These are phyloP conservation scores for Endotricha flammealis DNA, from an alignment of 2,888 invertebrate genomes.

Conservation along the genomic window DNA sequence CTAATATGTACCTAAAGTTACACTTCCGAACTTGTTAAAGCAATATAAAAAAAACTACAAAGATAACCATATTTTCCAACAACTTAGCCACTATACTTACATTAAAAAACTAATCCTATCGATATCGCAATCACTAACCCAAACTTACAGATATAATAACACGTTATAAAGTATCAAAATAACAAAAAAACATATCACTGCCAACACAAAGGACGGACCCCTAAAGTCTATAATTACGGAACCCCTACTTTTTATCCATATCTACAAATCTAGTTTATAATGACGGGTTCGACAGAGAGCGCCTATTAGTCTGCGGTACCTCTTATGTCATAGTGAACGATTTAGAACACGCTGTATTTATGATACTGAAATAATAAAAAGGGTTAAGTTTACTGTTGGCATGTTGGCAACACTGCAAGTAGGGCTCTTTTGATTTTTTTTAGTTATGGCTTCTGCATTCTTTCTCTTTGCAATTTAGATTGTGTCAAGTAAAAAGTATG, in stretches of 20 bases:
- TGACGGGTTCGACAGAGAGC: constrained; percentile 29
- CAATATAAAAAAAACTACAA: no score
- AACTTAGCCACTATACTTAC: not conserved
- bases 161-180: constrained; percentile 4
- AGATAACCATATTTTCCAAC: no score
- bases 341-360: no score
- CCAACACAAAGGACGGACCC: constrained; percentile 17
- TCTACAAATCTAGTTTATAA: constrained; percentile 32
- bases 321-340: constrained; percentile 17
- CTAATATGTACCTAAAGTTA: no score
- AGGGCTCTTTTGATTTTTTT: no score
- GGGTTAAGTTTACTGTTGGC: no score
- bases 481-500: no score
- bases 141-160: constrained; percentile 4
- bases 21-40: no score
- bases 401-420: no score
- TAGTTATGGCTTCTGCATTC: no score
- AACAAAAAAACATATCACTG: constrained; percentile 5
- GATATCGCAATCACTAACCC: constrained; percentile 4
- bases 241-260: constrained; percentile 26
- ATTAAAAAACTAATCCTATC: not conserved
- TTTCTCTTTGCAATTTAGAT: no score
- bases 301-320: constrained; percentile 25
- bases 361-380: no score
- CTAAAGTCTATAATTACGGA: constrained; percentile 27